phyloP scores from a whole-genome alignment of 2,113 vertebrate genomes.

The Zosterops lateralis region DNA sequence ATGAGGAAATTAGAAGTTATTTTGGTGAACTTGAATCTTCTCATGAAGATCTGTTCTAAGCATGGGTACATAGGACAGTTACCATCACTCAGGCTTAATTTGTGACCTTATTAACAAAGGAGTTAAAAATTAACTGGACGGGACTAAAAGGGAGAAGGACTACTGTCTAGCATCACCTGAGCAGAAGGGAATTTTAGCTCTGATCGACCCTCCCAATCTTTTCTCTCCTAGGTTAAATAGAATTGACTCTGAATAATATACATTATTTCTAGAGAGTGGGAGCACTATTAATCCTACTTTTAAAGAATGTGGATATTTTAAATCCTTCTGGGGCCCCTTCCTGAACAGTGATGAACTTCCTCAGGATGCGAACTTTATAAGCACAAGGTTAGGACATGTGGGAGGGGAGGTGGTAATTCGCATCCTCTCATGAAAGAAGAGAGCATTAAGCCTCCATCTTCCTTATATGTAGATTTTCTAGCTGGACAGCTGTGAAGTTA shows the following conservation, averaged over 20 bases:
- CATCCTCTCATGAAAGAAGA: background rate
- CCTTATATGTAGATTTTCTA: background rate
- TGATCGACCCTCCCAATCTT: rapidly evolving
- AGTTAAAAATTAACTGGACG: background rate
- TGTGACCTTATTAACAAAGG: background rate
- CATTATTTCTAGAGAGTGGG: background rate
- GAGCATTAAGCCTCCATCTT: background rate
- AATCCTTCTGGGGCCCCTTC: background rate
- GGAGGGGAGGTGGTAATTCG: background rate
- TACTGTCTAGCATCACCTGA: background rate
- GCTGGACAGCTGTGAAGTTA: background rate
- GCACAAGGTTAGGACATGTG: rapidly evolving
- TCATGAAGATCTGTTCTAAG: background rate
- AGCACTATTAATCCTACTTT: background rate
- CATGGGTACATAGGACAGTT: background rate
- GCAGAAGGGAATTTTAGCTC: background rate
- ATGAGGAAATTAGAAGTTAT: background rate
- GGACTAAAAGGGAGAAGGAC: background rate
- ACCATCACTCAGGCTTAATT: background rate
- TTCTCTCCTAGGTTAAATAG: background rate
- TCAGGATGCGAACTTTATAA: background rate
- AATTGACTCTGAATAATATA: background rate
- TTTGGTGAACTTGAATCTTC: background rate
- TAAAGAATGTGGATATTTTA: background rate
- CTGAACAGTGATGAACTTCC: background rate